A percentile compares a stretch with the other conserved stretches of the same genome.
These are phyloP conservation scores for Omphaloscelis lunosa DNA, from an alignment of 2,888 invertebrate genomes.

Conservation along the genomic window DNA sequence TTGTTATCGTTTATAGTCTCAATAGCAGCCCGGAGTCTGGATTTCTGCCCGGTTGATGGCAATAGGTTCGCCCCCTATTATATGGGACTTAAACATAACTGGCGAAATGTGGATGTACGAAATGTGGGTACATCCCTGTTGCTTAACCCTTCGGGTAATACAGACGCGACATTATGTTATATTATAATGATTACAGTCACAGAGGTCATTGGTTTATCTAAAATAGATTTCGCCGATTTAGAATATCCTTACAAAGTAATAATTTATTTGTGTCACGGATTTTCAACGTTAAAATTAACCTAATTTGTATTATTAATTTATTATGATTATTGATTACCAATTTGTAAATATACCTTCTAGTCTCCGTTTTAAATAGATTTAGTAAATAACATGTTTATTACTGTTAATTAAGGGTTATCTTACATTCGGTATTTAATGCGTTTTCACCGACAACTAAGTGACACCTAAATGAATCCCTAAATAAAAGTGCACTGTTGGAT, in stretches of 20 bases:
- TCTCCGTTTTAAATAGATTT: slow-evolving; percentile 59
- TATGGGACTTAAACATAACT: not conserved
- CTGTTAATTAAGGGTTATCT: slow-evolving; percentile 4
- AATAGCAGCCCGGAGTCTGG: not conserved
- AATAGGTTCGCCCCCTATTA: not conserved
- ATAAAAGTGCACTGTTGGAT: too few species aligned
- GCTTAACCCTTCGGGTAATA: not conserved
- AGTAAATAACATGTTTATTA: slow-evolving; percentile 1
- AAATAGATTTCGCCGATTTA: not conserved
- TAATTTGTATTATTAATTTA: slow-evolving; percentile 27
- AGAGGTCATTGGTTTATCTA: not conserved
- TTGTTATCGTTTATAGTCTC: too few species aligned
- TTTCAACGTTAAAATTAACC: slow-evolving; percentile 12
- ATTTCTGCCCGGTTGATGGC: not conserved
- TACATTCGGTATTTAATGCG: not conserved
- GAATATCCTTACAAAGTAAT: not conserved
- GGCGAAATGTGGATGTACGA: not conserved
- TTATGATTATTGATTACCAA: slow-evolving; percentile 59
- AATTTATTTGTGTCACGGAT: slow-evolving; percentile 17
- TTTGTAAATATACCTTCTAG: slow-evolving; percentile 78
- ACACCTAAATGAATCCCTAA: too few species aligned
- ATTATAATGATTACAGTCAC: not conserved
- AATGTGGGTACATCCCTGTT: not conserved
- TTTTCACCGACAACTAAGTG: too few species aligned
- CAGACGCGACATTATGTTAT: not conserved